phyloP scores from a whole-genome alignment of 53 echinoderm and acorn worm species.

The Stichopus horrens region DNA sequence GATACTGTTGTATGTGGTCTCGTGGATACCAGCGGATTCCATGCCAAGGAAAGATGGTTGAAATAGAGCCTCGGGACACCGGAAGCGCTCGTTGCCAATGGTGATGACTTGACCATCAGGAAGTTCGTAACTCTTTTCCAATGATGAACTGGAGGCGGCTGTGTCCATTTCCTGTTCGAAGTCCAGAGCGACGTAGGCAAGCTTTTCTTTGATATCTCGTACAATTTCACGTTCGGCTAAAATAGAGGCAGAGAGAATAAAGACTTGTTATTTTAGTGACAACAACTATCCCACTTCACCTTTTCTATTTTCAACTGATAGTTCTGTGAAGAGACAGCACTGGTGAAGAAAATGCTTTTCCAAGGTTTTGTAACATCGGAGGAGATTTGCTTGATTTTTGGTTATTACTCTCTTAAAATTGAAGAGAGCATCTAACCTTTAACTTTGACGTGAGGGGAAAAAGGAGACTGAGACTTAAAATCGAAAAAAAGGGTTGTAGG shows the following conservation, averaged over 20 bases:
- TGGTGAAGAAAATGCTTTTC: too few species aligned
- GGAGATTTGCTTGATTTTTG: too few species aligned
- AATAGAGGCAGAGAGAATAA: neutral
- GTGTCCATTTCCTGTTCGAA: constrained; percentile 90
- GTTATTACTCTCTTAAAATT: too few species aligned
- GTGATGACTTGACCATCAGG: constrained; percentile 66
- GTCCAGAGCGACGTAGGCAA: constrained; percentile 85
- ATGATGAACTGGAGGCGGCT: constrained; percentile 50
- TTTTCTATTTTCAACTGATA: too few species aligned
- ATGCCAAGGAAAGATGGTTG: constrained; percentile 89
- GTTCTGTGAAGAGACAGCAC: too few species aligned
- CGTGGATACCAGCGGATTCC: constrained; percentile 85
- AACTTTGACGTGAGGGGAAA: too few species aligned
- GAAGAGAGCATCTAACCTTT: too few species aligned
- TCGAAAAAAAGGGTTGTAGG: too few species aligned
- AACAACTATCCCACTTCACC: too few species aligned
- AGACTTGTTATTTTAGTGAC: too few species aligned
- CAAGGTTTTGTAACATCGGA: too few species aligned
- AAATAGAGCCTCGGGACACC: constrained; percentile 72
- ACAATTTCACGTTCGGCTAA: constrained; percentile 94
- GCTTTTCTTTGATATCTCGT: constrained; percentile 96
- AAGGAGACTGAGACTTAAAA: too few species aligned
- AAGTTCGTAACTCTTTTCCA: constrained; percentile 47
- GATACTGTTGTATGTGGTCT: constrained; percentile 85
- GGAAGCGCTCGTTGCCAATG: constrained; percentile 81